These are phyloP conservation scores for Sylvilagus floridanus DNA, from an alignment of 2,797 vertebrate species.

Conservation along the genomic window DNA sequence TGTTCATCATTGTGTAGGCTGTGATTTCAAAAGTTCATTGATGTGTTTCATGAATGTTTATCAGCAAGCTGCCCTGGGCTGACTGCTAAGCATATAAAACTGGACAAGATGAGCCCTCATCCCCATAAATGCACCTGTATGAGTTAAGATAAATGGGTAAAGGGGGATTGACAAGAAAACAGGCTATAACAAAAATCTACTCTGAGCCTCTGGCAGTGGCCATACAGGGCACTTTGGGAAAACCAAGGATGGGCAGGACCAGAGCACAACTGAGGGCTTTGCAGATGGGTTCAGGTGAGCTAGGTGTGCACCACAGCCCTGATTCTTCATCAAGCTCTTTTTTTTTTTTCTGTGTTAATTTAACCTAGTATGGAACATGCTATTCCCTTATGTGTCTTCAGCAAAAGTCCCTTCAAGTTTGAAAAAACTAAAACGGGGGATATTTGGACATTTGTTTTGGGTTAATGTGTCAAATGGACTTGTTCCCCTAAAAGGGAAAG, in stretches of 20 bases:
- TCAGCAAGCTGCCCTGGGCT: background rate
- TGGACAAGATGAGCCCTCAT: background rate
- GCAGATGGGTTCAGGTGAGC: background rate
- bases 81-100: background rate
- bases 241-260: background rate
- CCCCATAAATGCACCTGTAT: background rate
- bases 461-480: background rate
- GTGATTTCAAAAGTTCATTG: background rate
- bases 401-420: background rate
- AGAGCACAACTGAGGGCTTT: background rate
- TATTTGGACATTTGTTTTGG: background rate
- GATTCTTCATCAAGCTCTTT: background rate
- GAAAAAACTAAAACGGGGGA: background rate
- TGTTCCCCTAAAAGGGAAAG: background rate
- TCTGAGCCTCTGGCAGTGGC: background rate
- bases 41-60: background rate
- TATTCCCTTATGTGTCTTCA: background rate
- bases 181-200: background rate
- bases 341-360: background rate
- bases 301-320: background rate
- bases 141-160: background rate
- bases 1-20: background rate
- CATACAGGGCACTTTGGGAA: background rate
- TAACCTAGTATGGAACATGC: background rate
- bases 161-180: background rate